phyloP scores from a whole-genome alignment of 2,888 invertebrate species.

The Tubulanus polymorphus region DNA sequence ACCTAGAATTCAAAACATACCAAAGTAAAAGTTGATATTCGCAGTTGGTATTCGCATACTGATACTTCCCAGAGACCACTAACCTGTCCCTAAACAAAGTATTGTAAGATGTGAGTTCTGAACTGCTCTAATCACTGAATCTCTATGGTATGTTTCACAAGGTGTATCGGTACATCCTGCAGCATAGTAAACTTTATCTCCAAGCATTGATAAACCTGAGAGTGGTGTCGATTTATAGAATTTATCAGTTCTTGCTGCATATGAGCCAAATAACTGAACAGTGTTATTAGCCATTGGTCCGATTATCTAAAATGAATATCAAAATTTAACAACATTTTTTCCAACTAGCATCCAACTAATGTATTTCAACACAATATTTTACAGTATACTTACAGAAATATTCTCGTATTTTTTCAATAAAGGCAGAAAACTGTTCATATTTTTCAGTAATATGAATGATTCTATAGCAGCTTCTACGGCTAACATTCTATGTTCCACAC shows the following conservation, averaged over 20 bases:
- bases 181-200: slow-evolving; percentile 1
- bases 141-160: slow-evolving; percentile 13
- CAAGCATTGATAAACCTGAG: slow-evolving; percentile 17
- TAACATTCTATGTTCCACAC: slow-evolving; percentile 24
- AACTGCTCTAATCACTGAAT: slow-evolving; percentile 11
- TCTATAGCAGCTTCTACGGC: slow-evolving; percentile 30
- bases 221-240: slow-evolving; percentile 16
- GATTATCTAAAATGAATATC: slow-evolving; percentile 18
- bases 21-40: no score
- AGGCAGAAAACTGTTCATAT: slow-evolving; percentile 24
- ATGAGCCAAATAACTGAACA: slow-evolving; percentile 23
- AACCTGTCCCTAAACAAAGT: slow-evolving; percentile 22
- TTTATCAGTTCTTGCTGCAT: slow-evolving; percentile 12
- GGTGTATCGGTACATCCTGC: slow-evolving; percentile 16
- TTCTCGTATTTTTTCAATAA: slow-evolving; percentile 13
- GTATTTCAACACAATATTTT: background rate
- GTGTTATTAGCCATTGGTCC: slow-evolving; percentile 22
- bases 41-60: background rate
- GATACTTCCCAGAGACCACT: background rate
- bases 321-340: background rate
- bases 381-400: slow-evolving; percentile 21
- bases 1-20: slow-evolving; percentile 23
- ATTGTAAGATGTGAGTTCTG: slow-evolving; percentile 19
- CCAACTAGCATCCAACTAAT: no score
- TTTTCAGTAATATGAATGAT: slow-evolving; percentile 37